phyloP scores from a whole-genome alignment of 1,140 invertebrate genomes.

The Sminthurides bifidus region DNA sequence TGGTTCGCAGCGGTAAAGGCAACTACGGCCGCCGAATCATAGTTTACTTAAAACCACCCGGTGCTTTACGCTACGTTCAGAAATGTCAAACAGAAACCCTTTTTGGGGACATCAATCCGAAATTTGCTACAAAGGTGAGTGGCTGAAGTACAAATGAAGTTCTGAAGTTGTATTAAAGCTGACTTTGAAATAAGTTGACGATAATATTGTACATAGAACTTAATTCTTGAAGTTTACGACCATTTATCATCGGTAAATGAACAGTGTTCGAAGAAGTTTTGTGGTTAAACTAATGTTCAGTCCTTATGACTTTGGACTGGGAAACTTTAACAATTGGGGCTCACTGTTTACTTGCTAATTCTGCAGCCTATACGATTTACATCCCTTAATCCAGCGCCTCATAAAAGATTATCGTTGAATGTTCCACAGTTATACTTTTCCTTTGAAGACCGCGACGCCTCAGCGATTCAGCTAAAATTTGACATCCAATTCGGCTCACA shows the following conservation, averaged over 20 bases:
- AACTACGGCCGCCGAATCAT: too few species aligned
- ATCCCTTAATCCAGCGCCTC: too few species aligned
- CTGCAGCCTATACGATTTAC: too few species aligned
- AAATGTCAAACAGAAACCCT: slow-evolving; percentile 5
- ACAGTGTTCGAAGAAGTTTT: not conserved
- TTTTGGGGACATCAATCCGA: slow-evolving; percentile 1
- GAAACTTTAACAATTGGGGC: too few species aligned
- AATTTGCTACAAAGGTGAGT: slow-evolving; percentile 6
- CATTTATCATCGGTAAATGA: too few species aligned
- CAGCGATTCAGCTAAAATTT: slow-evolving; percentile 7
- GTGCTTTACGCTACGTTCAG: not conserved
- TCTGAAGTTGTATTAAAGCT: not conserved
- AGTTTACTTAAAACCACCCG: slow-evolving; percentile 1
- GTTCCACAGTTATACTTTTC: slow-evolving; percentile 1
- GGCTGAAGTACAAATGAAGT: not conserved
- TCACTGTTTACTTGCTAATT: too few species aligned
- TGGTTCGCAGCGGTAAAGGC: too few species aligned
- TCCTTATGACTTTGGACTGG: too few species aligned
- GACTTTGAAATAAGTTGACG: not conserved
- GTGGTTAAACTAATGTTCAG: not conserved
- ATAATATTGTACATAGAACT: too few species aligned
- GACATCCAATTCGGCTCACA: slow-evolving; percentile 2
- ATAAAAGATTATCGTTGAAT: too few species aligned
- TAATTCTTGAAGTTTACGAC: too few species aligned
- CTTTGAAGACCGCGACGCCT: slow-evolving; percentile 3